phyloP scores from a whole-genome alignment of 1,140 invertebrate genomes.

The Galendromus occidentalis region DNA sequence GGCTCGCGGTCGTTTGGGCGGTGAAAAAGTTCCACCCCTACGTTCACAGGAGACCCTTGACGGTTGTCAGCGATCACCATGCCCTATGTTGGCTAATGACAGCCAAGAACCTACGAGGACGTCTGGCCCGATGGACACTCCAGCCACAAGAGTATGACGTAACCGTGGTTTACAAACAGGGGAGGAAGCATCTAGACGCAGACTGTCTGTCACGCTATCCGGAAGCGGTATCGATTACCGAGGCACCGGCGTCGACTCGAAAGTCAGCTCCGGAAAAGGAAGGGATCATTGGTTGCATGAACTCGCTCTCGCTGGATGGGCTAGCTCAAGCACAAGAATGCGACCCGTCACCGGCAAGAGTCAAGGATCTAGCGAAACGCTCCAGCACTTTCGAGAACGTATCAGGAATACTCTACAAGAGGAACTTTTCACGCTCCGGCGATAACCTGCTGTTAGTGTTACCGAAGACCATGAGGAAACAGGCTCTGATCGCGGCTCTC shows the following conservation, averaged over 20 bases:
- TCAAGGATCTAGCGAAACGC: no score
- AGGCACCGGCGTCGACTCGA: no score
- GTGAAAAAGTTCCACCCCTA: conserved; percentile 29
- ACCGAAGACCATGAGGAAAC: no score
- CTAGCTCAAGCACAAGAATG: no score
- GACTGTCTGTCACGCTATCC: conserved; percentile 16
- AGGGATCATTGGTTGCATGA: no score
- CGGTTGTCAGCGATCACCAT: conserved; percentile 13
- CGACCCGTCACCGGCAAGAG: no score
- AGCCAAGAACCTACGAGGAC: conserved; percentile 21
- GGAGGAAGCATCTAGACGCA: conserved; percentile 17
- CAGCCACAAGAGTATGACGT: conserved; percentile 17
- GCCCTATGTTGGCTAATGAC: conserved; percentile 19
- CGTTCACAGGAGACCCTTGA: conserved; percentile 20
- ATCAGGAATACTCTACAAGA: no score
- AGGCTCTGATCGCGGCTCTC: no score
- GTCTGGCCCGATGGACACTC: conserved; percentile 19
- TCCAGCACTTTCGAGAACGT: neutral
- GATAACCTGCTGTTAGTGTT: no score
- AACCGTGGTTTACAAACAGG: conserved; percentile 15
- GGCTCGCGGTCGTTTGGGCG: conserved; percentile 26
- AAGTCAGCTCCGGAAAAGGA: neutral
- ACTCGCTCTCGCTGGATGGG: no score
- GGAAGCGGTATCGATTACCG: neutral
- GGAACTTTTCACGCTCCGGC: no score